Evolutionary conservation across 2,797 vertebrate genomes (phyloP), one percentile per base, ranked within the genome.

Genomic region (Urosaurus nigricauda): DNA sequence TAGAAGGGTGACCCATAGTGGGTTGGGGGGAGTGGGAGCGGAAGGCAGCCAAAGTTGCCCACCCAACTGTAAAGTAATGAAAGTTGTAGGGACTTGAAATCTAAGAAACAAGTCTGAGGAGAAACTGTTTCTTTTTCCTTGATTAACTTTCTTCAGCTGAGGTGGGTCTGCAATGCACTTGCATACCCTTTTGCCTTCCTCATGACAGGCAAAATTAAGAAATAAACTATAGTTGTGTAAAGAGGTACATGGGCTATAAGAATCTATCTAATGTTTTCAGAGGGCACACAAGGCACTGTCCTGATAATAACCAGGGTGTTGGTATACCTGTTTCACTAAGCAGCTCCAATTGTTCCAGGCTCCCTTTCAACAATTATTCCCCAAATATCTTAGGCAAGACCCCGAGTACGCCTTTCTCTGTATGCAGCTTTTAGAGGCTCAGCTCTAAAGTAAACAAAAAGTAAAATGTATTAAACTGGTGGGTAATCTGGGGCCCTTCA

Each of bases 281-380:
- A 47, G 5, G 29, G 24, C n/a, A 73, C 43, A 71, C 16, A 68
- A 68, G 51, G 35, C 5, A 65, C 4, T n/a, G 35, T 9, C 24
- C n/a, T 40, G 43, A 56, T 56, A 24, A 87, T 85, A 17, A 83
- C 26, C 7, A 5, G 17, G 74, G 51, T n/a, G 14, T 77, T 89
- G 84, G 37, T 5, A 24, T 26, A 85, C 9, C 47, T 71, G 79
- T 81, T 32, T 40, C 90, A 85, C 51, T 80, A 40, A 79, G 71
- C 21, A 51, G 32, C 74, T 13, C 35, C 40, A 56, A 53, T 40
- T 81, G 24, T 85, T 85, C 53, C 43, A 88, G 63, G 82, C 1
- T 16, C n/a, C 56, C 82, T 85, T 77, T 82, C 70, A 2, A 12
- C 58, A 75, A 58, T 43, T 86, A 90, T 89, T 73, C 71, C 88